Conservation (phyloP, 2,113 vertebrate genomes). For the Sterna hirundo region DNA sequence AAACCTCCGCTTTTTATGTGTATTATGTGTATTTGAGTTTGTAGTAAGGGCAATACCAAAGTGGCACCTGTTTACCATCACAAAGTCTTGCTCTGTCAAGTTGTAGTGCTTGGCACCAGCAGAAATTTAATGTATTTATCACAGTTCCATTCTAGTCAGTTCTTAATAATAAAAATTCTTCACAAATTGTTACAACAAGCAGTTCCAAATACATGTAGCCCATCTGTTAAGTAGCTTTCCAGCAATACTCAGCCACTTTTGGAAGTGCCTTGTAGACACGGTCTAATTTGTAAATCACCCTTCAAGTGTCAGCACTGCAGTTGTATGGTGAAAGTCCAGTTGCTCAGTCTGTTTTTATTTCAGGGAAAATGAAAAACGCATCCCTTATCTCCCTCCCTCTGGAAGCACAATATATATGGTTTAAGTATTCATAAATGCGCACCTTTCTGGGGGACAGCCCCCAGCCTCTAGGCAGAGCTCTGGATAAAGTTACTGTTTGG, state of each 20-base stretch:
- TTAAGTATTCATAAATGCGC: not conserved
- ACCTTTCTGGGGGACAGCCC: not conserved
- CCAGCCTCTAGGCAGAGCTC: not conserved
- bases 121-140: not conserved
- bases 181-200: not conserved
- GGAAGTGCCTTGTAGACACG: not conserved
- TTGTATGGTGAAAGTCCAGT: not conserved
- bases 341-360: not conserved
- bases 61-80: not conserved
- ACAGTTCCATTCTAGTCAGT: not conserved
- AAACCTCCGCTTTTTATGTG: not conserved
- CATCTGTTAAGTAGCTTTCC: not conserved
- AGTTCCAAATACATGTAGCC: not conserved
- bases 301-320: not conserved
- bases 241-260: not conserved
- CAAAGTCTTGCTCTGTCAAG: not conserved
- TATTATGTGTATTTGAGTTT: not conserved
- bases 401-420: not conserved
- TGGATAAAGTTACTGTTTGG: not conserved
- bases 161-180: not conserved
- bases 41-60: not conserved
- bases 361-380: not conserved
- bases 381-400: not conserved
- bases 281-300: not conserved
- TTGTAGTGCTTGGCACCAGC: not conserved